These are phyloP conservation scores for Enhydra lutris DNA, from an alignment of 2,113 vertebrate species.

Conservation along the genomic window DNA sequence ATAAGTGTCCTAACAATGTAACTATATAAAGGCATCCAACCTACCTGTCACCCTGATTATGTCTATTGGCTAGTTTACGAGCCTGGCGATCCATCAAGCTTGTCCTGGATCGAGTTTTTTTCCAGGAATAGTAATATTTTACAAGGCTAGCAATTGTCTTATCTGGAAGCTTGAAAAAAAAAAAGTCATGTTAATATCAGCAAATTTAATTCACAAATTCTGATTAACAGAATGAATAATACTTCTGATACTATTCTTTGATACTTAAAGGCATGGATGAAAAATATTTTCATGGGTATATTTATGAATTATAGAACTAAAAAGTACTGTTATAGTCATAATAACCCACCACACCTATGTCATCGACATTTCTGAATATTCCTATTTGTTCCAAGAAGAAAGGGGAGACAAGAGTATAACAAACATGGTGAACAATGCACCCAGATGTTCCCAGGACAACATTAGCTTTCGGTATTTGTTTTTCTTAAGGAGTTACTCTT, in stretches of 20 bases:
- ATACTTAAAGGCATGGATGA: conserved; percentile 8
- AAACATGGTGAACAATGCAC: background rate
- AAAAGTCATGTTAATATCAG: conserved; percentile 53
- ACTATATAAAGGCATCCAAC: conserved; percentile 33
- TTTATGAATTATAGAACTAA: conserved; percentile 24
- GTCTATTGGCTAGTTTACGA: conserved; percentile 93
- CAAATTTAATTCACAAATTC: conserved; percentile 43
- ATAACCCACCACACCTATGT: background rate
- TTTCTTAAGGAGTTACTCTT: background rate
- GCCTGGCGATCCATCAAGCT: conserved; percentile 99
- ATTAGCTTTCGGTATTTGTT: background rate
- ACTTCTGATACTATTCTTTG: background rate
- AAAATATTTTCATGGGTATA: background rate
- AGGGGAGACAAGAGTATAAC: background rate
- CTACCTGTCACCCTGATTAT: conserved; percentile 94
- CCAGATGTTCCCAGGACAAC: background rate
- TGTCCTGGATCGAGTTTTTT: conserved; percentile 98
- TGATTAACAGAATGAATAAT: background rate
- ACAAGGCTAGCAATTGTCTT: conserved; percentile 99
- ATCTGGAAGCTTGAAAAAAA: conserved; percentile 92
- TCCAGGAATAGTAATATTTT: conserved; percentile 99
- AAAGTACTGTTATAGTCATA: background rate
- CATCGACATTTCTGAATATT: background rate
- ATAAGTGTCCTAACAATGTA: background rate
- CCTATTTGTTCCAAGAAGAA: background rate